Evolutionary conservation across 2,113 vertebrate species (phyloP).

Genomic region (Percopsis transmontana): DNA sequence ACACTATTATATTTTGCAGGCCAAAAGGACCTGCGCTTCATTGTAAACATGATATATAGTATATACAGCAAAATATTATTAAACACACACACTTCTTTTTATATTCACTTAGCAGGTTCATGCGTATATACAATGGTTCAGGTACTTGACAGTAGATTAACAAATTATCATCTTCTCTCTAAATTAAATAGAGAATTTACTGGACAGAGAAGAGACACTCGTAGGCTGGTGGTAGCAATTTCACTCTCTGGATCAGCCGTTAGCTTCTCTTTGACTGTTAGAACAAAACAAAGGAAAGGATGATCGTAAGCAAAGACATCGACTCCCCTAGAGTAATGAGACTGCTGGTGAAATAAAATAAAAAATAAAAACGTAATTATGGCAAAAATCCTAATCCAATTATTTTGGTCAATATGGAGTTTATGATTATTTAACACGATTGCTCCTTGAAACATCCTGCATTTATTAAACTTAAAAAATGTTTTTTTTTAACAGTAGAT

Average conservation of each 20-base stretch:
- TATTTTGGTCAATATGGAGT: no score
- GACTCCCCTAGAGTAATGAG: no score
- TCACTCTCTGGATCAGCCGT: constrained; percentile 98
- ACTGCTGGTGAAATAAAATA: no score
- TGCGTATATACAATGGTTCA: background rate
- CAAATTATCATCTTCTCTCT: background rate
- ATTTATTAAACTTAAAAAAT: no score
- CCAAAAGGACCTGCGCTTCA: background rate
- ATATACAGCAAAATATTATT: background rate
- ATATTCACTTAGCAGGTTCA: no score
- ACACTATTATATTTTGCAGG: no score
- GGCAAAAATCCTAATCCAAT: no score
- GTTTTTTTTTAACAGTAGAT: no score
- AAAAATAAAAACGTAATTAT: no score
- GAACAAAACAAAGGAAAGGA: constrained; percentile 13
- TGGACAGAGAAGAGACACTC: constrained; percentile 96
- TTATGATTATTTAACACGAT: no score
- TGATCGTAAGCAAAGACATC: no score
- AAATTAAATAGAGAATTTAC: constrained; percentile 76
- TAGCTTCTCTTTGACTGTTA: constrained; percentile 95
- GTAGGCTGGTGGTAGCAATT: constrained; percentile 96
- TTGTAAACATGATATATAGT: background rate
- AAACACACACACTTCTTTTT: background rate
- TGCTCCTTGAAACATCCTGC: no score
- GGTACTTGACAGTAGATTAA: background rate